Conservation (phyloP, 2,113 vertebrate genomes). For the Corvus cornix region DNA sequence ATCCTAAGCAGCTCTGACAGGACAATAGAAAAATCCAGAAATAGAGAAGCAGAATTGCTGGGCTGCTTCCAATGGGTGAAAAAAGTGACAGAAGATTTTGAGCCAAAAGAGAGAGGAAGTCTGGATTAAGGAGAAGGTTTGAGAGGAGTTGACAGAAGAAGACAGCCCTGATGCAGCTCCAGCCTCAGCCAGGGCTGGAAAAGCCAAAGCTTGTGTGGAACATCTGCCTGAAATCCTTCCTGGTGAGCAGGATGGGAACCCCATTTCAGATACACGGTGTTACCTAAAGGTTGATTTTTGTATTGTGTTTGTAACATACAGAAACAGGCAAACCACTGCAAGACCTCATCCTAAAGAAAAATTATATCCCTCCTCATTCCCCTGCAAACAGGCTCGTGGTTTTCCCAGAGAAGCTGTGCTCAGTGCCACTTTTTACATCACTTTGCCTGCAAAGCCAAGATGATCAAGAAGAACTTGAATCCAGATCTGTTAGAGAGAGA, state of each 20-base stretch:
- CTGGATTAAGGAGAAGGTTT: neutral
- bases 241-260: neutral
- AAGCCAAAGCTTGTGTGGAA: neutral
- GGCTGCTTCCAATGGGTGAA: neutral
- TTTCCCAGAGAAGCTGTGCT: neutral
- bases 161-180: neutral
- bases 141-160: neutral
- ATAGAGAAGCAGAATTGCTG: neutral
- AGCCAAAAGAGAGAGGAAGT: neutral
- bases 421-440: neutral
- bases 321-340: neutral
- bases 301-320: neutral
- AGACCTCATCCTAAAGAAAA: neutral
- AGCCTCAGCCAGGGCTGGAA: neutral
- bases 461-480: neutral
- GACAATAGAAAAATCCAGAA: constrained; percentile 25
- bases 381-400: neutral
- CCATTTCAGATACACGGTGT: neutral
- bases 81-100: neutral
- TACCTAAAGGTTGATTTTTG: neutral
- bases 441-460: constrained; percentile 1
- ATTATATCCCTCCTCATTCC: neutral
- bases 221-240: neutral
- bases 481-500: neutral
- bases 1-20: constrained; percentile 14